Base-by-base conservation (phyloP, 2,888 invertebrate genomes). In the Metopia argyrocephala region DNA sequence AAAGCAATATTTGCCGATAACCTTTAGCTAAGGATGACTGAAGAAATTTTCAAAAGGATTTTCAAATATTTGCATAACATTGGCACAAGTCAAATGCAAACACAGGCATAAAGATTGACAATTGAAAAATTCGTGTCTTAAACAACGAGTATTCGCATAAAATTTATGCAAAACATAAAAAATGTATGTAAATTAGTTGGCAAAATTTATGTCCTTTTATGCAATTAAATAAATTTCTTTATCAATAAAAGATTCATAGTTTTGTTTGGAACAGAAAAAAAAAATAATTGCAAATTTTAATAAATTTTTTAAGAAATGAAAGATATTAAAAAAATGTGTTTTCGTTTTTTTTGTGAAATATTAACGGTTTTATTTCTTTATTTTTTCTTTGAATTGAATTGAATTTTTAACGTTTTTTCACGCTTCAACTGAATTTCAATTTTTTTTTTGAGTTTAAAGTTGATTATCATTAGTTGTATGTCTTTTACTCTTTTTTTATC, bases 31-130 rank as follows among this genome's bases (percentile, higher is more conserved):
- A 38, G 38, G 38, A 15, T 38, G 46, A 38, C 9, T 15, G 38
- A 38, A 38, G 0, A 66, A 62, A n/a, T n/a, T n/a, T n/a, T n/a
- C n/a, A n/a, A n/a, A n/a, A 82, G 76, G 71, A 84, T 84, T 84
- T 84, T 23, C 38, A 38, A 68, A 71, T 82, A 85, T 85, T 85
- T 83, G 82, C 85, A 84, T 85, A 84, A 85, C 84, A 84, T 61
- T 84, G 85, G 84, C 85, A 83, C 87, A 87, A 87, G 87, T 86
- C 87, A 86, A 12, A 45, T n/a, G 21, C 31, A 27, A 3, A 46
- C 54, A 23, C 45, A 21, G 28, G 59, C 23, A 28, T 2, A 50
- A 61, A 62, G 15, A 27, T 6, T 46, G 2, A 46, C 3, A 3
- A 38, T 38, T 38, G 9, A 15, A 38, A 38, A 38, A 38, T 38